Conservation (phyloP, 2,113 vertebrate genomes). For the Acrocephalus kingi region DNA sequence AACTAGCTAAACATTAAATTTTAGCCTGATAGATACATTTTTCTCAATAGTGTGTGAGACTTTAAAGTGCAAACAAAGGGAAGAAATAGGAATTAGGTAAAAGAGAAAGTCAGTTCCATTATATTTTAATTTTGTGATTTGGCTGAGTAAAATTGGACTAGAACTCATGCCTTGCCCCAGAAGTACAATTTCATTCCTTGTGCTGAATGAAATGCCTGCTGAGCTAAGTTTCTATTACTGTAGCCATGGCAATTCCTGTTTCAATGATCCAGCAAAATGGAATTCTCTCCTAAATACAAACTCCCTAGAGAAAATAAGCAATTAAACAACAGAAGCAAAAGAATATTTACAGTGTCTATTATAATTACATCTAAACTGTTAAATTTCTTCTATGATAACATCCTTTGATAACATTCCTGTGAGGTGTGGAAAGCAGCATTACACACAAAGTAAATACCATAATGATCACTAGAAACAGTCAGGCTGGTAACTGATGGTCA, state of each 20-base stretch:
- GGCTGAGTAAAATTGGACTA: neutral
- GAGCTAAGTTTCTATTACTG: slow-evolving; percentile 7
- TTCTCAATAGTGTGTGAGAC: neutral
- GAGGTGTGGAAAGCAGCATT: neutral
- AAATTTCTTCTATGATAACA: neutral
- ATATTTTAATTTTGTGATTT: neutral
- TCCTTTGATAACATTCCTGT: neutral
- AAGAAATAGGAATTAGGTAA: neutral
- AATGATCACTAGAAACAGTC: neutral
- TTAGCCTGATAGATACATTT: neutral
- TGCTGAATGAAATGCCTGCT: neutral
- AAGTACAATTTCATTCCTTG: slow-evolving; percentile 12
- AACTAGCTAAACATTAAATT: neutral
- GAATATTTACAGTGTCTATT: neutral
- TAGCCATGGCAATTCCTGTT: slow-evolving; percentile 39
- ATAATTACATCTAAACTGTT: neutral
- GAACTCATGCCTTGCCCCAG: neutral
- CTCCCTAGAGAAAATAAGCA: neutral
- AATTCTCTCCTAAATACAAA: slow-evolving; percentile 1
- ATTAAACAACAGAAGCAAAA: neutral
- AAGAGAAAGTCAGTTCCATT: neutral
- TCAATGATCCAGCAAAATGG: slow-evolving; percentile 15
- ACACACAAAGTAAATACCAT: neutral
- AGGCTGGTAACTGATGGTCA: neutral
- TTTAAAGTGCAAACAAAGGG: neutral